Percentiles rank a stretch among this genome's conserved stretches.
These are phyloP conservation scores for Hypomecis atomaria DNA, from an alignment of 2,888 invertebrate genomes.

Conservation along the genomic window DNA sequence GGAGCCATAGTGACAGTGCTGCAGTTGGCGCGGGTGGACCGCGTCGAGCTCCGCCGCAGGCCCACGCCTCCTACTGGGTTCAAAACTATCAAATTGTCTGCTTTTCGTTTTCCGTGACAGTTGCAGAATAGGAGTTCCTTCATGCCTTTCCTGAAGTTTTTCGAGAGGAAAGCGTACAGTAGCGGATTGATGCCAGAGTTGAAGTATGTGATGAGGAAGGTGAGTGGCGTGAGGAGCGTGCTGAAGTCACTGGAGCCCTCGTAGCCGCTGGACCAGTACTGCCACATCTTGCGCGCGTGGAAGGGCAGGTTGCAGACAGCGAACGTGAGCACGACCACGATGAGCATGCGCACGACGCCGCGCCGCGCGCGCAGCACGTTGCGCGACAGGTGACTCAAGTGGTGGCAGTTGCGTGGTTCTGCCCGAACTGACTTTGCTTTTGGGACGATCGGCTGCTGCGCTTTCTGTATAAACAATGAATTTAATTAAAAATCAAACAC, in stretches of 20 bases:
- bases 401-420: constrained; percentile 83
- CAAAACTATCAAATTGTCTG: constrained; percentile 72
- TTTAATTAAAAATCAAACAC: neutral
- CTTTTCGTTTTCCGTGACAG: constrained; percentile 70
- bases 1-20: constrained; percentile 82
- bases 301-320: constrained; percentile 95
- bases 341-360: constrained; percentile 94
- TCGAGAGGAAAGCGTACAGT: constrained; percentile 93
- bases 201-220: constrained; percentile 94
- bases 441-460: constrained; percentile 48
- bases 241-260: constrained; percentile 90
- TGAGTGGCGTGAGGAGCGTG: constrained; percentile 92
- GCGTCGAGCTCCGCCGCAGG: constrained; percentile 76
- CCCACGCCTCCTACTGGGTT: constrained; percentile 76
- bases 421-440: constrained; percentile 68
- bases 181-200: constrained; percentile 96
- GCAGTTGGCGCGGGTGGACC: constrained; percentile 82
- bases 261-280: constrained; percentile 90
- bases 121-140: constrained; percentile 90
- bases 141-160: constrained; percentile 94
- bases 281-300: constrained; percentile 95
- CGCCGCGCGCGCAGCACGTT: constrained; percentile 91
- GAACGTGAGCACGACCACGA: constrained; percentile 94
- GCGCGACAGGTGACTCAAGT: constrained; percentile 88
- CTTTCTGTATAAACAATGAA: constrained; percentile 46